These are phyloP conservation scores for Nomada flava DNA, from an alignment of 2,888 invertebrate genomes.

Conservation along the genomic window DNA sequence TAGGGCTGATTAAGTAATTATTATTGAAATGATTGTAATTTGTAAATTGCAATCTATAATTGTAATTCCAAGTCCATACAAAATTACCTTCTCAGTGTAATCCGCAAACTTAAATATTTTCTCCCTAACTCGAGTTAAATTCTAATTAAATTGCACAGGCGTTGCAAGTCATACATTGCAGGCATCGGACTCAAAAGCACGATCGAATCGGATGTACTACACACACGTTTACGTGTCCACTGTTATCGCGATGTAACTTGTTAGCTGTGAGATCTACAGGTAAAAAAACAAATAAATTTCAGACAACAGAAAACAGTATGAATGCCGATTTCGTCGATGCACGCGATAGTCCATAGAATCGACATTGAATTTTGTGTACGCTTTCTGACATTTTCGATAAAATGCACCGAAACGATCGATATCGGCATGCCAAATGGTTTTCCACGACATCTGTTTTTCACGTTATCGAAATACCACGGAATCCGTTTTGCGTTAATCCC, in stretches of 20 bases:
- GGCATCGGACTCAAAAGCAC: conserved; percentile 9
- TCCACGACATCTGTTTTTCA: conserved; percentile 64
- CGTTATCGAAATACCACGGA: conserved; percentile 56
- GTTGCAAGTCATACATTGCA: not conserved
- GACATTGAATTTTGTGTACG: conserved; percentile 63
- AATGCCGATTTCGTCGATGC: conserved; percentile 52
- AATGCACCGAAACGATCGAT: conserved; percentile 38
- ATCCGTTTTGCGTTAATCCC: conserved; percentile 52
- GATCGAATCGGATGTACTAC: conserved; percentile 20
- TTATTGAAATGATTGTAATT: no score
- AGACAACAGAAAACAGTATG: not conserved
- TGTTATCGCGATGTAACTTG: conserved; percentile 50
- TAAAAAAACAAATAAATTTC: not conserved
- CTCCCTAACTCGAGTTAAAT: not conserved
- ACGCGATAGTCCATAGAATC: conserved; percentile 10
- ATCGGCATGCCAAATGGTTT: conserved; percentile 44
- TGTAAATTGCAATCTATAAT: no score
- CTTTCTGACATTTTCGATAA: conserved; percentile 49
- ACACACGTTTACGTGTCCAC: conserved; percentile 22
- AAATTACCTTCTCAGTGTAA: no score
- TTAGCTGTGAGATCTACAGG: conserved; percentile 15
- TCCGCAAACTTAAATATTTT: not conserved
- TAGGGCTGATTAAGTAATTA: no score
- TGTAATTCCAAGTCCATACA: no score
- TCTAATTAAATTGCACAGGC: not conserved